Conservation (phyloP, 30 jellyfish, hydroid and myxozoan genomes). For the Chrysaora quinquecirrha region DNA sequence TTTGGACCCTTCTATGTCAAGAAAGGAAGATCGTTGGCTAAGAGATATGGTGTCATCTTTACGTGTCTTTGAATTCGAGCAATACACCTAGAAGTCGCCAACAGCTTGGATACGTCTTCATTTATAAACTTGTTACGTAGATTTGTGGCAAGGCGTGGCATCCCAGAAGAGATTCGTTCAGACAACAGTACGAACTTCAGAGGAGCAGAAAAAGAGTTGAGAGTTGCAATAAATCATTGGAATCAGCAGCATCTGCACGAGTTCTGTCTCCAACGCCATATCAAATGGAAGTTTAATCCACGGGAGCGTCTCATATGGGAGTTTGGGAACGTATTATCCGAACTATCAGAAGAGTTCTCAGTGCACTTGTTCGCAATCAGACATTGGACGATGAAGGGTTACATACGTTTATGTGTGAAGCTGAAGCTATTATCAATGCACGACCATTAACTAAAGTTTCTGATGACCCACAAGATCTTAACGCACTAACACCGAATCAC, state of each 20-base stretch:
- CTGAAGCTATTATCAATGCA: neutral
- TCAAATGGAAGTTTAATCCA: neutral
- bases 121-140: conserved; percentile 27
- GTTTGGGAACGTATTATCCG: conserved; percentile 51
- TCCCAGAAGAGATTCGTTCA: neutral
- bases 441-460: neutral
- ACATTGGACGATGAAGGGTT: conserved; percentile 51
- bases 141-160: conserved; percentile 57
- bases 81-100: neutral
- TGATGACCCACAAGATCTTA: neutral
- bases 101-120: conserved; percentile 34
- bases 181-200: neutral
- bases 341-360: conserved; percentile 29
- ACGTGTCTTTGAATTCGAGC: conserved; percentile 23
- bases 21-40: neutral
- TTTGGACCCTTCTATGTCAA: neutral
- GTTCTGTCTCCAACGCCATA: conserved; percentile 29
- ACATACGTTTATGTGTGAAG: conserved; percentile 2
- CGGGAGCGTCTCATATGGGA: conserved; percentile 3
- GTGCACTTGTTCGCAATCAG: conserved; percentile 21
- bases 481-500: conserved; percentile 48
- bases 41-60: conserved; percentile 46
- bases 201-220: neutral
- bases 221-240: neutral
- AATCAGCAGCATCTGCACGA: conserved; percentile 49